These are phyloP conservation scores for Prolemur simus DNA, from an alignment of 2,113 vertebrate species.

Conservation along the genomic window DNA sequence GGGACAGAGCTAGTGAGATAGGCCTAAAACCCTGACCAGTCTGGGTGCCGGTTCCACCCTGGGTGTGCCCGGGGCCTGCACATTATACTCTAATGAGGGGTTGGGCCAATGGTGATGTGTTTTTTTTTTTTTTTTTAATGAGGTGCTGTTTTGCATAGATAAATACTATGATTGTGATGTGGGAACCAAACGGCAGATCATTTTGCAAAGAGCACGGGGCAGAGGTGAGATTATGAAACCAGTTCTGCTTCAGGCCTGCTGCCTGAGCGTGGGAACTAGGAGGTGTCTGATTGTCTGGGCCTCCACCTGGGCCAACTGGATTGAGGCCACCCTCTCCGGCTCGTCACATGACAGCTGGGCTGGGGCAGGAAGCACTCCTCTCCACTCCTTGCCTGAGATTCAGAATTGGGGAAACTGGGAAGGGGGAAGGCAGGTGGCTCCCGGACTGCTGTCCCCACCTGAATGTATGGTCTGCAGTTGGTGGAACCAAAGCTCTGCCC, in stretches of 20 bases:
- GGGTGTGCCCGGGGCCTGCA: constrained; percentile 69
- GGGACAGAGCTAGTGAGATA: not conserved
- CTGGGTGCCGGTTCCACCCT: constrained; percentile 44
- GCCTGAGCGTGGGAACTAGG: constrained; percentile 78
- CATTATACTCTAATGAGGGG: constrained; percentile 76
- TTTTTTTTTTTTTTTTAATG: constrained; percentile 72
- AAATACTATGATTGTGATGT: constrained; percentile 82
- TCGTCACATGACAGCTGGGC: constrained; percentile 44
- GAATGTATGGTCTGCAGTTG: not conserved
- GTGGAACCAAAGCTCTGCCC: not conserved
- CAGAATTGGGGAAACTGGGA: not conserved
- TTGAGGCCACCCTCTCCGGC: not conserved
- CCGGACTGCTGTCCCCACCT: no score
- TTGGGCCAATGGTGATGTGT: constrained; percentile 68
- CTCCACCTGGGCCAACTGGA: constrained; percentile 62
- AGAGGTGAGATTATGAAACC: constrained; percentile 79
- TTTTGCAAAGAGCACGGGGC: constrained; percentile 78
- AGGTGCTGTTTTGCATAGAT: constrained; percentile 80
- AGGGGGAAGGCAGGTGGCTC: not conserved
- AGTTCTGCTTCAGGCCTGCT: constrained; percentile 76
- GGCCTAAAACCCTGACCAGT: not conserved
- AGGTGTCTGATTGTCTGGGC: constrained; percentile 36
- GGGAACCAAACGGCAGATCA: constrained; percentile 79
- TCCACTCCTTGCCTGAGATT: not conserved
- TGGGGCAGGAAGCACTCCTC: not conserved